These are phyloP conservation scores for Phyllotreta cruciferae DNA, from an alignment of 2,888 invertebrate species.

Conservation along the genomic window DNA sequence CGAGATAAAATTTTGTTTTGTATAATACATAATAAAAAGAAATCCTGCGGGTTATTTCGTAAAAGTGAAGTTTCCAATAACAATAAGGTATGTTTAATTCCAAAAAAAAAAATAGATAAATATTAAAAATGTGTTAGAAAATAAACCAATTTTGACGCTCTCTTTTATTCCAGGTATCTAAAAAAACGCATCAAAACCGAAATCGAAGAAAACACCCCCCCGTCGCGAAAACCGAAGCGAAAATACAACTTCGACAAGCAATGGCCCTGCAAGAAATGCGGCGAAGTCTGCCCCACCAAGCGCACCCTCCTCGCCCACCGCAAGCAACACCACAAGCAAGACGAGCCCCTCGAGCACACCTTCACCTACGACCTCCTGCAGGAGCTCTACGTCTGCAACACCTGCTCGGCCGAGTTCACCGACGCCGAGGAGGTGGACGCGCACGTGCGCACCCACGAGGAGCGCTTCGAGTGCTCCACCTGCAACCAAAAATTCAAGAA, in stretches of 20 bases:
- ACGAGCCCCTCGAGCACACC: constrained; percentile 45
- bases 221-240: constrained; percentile 11
- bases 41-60: too few species aligned
- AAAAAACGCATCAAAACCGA: not conserved
- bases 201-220: not conserved
- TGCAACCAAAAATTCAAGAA: constrained; percentile 53
- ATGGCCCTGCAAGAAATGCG: constrained; percentile 51
- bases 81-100: too few species aligned
- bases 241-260: constrained; percentile 36
- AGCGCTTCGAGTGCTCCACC: constrained; percentile 58
- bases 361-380: constrained; percentile 50
- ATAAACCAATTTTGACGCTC: not conserved
- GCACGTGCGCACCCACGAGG: constrained; percentile 50
- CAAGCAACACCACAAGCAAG: constrained; percentile 55
- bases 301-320: constrained; percentile 47
- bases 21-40: too few species aligned
- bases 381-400: constrained; percentile 50
- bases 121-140: not conserved
- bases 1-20: not conserved
- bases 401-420: constrained; percentile 49
- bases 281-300: constrained; percentile 44
- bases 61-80: too few species aligned
- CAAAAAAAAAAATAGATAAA: too few species aligned
- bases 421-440: constrained; percentile 46
- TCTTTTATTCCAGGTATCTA: constrained; percentile 1